Evolutionary conservation across 2,113 vertebrate species (phyloP), one percentile per base, ranked within the genome.

Genomic region (Osmerus eperlanus): DNA sequence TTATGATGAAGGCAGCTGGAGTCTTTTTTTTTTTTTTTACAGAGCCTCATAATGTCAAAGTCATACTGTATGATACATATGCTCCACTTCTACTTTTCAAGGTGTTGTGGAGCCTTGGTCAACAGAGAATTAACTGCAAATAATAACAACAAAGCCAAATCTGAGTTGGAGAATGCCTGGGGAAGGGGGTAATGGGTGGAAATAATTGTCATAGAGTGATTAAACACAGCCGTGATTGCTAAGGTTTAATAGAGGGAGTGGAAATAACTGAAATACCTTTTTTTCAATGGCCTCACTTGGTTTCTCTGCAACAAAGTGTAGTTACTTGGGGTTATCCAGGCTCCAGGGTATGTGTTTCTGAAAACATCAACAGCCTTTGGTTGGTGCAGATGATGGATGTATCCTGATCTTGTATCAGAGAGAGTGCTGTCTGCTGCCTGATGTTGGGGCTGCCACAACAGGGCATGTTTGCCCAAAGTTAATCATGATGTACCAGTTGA

Each of bases 401-500:
- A 76, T 56, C 76, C 69, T 79, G 68, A 70, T 75, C 73, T 78
- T 71, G 80, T 29, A 77, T 84, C 75, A 76, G 65, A 67, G 59
- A 53, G 65, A 67, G 60, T 52, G 71, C 65, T 83, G 71, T 73
- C 69, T 70, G 74, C 29, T 28, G 15, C 29, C 81, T 84, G 82
- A 83, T 83, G 84, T 73, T 77, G 77, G 80, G 75, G 61, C 81
- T 89, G 28, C 84, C 76, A 89, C 82, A 87, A 89, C 87, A 89
- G 86, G 84, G 78, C 86, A 86, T 79, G 76, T 88, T 85, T 87
- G 84, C 73, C 78, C 75, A 85, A 77, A 79, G 69, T 81, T 90
- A 87, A 91, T 89, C 85, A 82, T 85, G 80, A 90, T 88, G 84
- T 84, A 85, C 79, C 84, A 82, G 82, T 80, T 83, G 81, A 85